phyloP scores from a whole-genome alignment of 2,797 vertebrate species.

The Serranus cabrilla region DNA sequence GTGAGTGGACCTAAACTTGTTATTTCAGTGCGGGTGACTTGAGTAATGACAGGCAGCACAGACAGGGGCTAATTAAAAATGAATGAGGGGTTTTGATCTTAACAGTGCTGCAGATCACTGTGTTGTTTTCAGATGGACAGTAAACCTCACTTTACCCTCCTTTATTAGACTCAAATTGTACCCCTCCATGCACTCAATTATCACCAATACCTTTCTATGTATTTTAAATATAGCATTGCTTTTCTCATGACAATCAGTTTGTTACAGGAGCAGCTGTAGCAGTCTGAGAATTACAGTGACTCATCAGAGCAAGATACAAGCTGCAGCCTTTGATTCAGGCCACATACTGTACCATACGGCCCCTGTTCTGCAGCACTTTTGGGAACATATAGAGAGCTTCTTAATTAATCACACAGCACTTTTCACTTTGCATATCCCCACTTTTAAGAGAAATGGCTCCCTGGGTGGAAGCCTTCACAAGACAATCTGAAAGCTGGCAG shows the following conservation, averaged over 20 bases:
- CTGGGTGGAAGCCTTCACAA: conserved; percentile 8
- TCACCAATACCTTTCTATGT: neutral
- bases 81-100: conserved; percentile 19
- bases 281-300: conserved; percentile 19
- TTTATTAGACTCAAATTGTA: too few species aligned
- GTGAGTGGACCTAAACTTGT: conserved; percentile 75
- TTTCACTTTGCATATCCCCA: neutral
- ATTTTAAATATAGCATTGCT: neutral
- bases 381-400: neutral
- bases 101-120: neutral
- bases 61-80: conserved; percentile 26
- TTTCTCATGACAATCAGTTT: neutral
- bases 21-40: conserved; percentile 35
- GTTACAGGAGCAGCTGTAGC: neutral
- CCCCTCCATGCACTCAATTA: neutral
- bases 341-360: neutral
- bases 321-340: conserved; percentile 12
- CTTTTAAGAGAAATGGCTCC: conserved; percentile 3
- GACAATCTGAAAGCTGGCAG: conserved; percentile 36
- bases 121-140: neutral
- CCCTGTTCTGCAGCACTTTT: neutral
- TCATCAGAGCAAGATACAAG: conserved; percentile 19
- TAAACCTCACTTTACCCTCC: neutral
- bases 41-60: conserved; percentile 34
- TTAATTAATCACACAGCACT: conserved; percentile 5